phyloP scores from a whole-genome alignment of 30 jellyfish, hydroid and myxozoan genomes.

The Rhopilema esculentum region DNA sequence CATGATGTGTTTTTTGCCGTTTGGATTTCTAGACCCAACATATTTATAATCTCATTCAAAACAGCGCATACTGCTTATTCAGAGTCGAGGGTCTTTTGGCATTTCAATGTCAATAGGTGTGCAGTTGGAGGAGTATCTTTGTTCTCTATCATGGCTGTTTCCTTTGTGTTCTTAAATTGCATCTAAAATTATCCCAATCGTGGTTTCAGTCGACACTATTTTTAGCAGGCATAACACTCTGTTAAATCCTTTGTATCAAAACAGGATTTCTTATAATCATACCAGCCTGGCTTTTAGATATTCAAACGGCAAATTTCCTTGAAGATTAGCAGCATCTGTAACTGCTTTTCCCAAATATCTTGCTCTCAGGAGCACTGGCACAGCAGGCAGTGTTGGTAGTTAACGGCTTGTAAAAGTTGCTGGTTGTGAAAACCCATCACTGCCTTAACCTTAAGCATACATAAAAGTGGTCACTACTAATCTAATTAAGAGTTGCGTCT shows the following conservation, averaged over 20 bases:
- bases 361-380: no score
- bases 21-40: neutral
- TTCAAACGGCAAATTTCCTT: neutral
- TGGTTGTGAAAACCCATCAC: no score
- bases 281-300: neutral
- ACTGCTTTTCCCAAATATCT: no score
- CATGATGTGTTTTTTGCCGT: neutral
- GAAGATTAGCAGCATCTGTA: neutral
- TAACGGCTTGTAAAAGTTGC: no score
- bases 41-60: no score
- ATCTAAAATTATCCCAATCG: neutral
- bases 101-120: neutral
- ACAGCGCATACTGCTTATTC: neutral
- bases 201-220: neutral
- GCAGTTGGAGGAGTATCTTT: neutral
- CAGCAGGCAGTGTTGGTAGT: no score
- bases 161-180: neutral
- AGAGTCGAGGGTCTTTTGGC: neutral
- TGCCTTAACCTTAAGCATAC: no score
- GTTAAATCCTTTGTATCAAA: neutral
- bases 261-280: neutral
- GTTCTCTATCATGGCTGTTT: neutral
- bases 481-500: no score
- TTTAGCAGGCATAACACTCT: neutral
- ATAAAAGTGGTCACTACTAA: no score